Percentiles rank a stretch among this genome's conserved stretches.
Evolutionary conservation across 92 coral and sea anemone species (phyloP).

Genomic region (Zoanthus gigantus): DNA sequence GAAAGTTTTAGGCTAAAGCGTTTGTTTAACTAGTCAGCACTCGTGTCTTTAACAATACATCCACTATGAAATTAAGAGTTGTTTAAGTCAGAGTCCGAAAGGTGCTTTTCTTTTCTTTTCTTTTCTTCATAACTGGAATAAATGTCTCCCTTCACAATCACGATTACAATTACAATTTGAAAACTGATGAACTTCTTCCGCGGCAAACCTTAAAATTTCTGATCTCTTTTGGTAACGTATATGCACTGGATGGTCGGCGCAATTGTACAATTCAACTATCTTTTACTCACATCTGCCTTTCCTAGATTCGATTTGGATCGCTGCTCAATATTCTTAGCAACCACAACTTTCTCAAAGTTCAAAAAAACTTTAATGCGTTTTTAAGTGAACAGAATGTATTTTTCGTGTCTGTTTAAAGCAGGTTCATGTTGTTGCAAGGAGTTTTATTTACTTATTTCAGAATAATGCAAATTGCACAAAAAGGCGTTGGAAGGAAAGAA

Average conservation of each 20-base stretch:
- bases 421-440: slow-evolving; percentile 12
- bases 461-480: background rate
- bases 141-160: slow-evolving; percentile 21
- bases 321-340: slow-evolving; percentile 47
- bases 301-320: slow-evolving; percentile 38
- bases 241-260: background rate
- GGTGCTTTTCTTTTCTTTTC: slow-evolving; percentile 12
- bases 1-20: slow-evolving; percentile 20
- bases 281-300: slow-evolving; percentile 38
- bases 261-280: slow-evolving; percentile 34
- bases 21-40: slow-evolving; percentile 38
- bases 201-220: background rate
- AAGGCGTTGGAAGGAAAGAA: slow-evolving; percentile 5
- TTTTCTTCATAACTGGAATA: background rate
- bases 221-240: slow-evolving; percentile 23
- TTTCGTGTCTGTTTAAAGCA: too few relatives aligned
- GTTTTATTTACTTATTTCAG: background rate
- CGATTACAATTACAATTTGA: background rate
- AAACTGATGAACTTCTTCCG: slow-evolving; percentile 15
- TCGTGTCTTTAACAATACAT: slow-evolving; percentile 33
- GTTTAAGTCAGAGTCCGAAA: slow-evolving; percentile 37
- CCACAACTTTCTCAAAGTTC: slow-evolving; percentile 23
- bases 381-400: background rate
- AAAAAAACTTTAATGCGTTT: slow-evolving; percentile 18
- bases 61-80: slow-evolving; percentile 38